Percentiles rank a stretch among this genome's conserved stretches.
phyloP scores from a whole-genome alignment of 2,888 invertebrate species.

The Rhogogaster chlorosoma region DNA sequence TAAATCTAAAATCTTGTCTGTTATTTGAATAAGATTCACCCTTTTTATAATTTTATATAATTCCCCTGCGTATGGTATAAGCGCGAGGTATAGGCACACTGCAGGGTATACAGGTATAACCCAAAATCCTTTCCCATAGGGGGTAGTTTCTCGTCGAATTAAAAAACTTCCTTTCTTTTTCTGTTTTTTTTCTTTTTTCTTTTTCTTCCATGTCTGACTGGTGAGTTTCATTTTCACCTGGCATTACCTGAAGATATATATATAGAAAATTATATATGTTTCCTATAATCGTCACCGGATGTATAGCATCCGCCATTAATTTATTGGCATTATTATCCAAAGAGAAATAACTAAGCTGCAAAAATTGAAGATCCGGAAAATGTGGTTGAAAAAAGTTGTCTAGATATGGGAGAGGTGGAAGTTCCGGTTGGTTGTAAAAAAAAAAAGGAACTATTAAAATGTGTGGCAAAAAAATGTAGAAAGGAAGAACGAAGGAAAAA shows the following conservation, averaged over 20 bases:
- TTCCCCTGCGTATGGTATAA: slow-evolving; percentile 59
- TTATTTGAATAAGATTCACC: slow-evolving; percentile 76
- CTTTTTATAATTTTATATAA: slow-evolving; percentile 75
- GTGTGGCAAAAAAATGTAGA: slow-evolving; percentile 49
- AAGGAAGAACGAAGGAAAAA: slow-evolving; percentile 1
- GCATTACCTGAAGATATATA: slow-evolving; percentile 51
- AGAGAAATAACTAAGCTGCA: neutral
- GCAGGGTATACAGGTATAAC: slow-evolving; percentile 60
- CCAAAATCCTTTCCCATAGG: slow-evolving; percentile 74
- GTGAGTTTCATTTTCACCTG: slow-evolving; percentile 73
- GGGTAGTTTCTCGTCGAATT: slow-evolving; percentile 62
- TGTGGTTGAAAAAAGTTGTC: neutral
- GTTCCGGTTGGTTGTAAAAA: slow-evolving; percentile 37
- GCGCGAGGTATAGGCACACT: slow-evolving; percentile 41
- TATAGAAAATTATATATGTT: neutral
- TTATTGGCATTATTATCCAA: neutral
- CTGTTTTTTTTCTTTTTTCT: slow-evolving; percentile 42
- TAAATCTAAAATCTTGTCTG: slow-evolving; percentile 74
- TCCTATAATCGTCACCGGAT: neutral
- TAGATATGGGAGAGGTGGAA: neutral
- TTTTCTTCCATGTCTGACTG: slow-evolving; percentile 61
- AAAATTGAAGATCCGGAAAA: neutral
- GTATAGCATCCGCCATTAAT: neutral
- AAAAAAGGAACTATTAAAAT: slow-evolving; percentile 65
- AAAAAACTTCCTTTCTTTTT: slow-evolving; percentile 58